phyloP scores from a whole-genome alignment of 2,888 invertebrate genomes.

The Leptogaster cylindrica region DNA sequence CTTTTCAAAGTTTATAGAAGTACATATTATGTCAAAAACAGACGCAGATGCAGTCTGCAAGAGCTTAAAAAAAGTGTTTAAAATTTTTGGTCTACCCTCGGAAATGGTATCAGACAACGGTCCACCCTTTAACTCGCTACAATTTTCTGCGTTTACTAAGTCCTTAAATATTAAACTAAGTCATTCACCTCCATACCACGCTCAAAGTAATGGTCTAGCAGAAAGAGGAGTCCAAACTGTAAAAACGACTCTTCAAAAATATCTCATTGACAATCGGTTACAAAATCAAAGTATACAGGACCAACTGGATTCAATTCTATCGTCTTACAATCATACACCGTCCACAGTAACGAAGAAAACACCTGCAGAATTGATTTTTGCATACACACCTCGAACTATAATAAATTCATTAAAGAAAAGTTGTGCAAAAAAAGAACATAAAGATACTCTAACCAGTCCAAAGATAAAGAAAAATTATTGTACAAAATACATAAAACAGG shows the following conservation, averaged over 20 bases:
- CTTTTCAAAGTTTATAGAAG: background rate
- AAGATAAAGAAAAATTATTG: no score
- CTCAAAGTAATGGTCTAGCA: background rate
- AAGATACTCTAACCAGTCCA: no score
- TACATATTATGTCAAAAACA: background rate
- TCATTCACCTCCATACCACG: background rate
- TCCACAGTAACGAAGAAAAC: no score
- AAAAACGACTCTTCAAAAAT: background rate
- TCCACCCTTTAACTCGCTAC: background rate
- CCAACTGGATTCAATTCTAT: no score
- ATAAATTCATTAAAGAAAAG: no score
- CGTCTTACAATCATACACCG: no score
- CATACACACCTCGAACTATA: no score
- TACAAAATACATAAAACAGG: no score
- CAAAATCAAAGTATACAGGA: constrained; percentile 2
- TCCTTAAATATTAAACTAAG: background rate
- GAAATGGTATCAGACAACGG: constrained; percentile 11
- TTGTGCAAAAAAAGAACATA: no score
- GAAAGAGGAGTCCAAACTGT: constrained; percentile 2
- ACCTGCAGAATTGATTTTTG: no score
- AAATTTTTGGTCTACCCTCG: background rate
- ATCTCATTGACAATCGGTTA: background rate
- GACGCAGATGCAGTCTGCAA: background rate
- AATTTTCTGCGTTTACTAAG: background rate
- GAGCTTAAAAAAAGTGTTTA: background rate